A percentile compares a stretch with the other conserved stretches of the same genome.
These are phyloP conservation scores for Hirudo medicinalis DNA, from an alignment of 1,140 invertebrate species.

Conservation along the genomic window DNA sequence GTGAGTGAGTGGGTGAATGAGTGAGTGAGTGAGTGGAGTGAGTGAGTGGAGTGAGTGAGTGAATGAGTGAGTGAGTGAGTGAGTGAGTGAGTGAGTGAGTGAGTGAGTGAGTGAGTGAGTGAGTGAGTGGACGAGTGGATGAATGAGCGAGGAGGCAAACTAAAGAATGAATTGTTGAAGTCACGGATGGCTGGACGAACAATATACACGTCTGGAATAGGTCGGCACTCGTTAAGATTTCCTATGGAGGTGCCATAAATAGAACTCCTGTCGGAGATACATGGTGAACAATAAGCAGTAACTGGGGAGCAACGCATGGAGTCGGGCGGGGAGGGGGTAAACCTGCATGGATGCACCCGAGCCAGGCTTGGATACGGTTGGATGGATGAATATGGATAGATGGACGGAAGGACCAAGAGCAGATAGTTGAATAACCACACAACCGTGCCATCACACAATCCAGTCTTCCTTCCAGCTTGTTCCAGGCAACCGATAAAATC, in stretches of 20 bases:
- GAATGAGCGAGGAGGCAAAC: neutral
- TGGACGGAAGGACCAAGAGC: neutral
- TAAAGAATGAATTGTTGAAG: neutral
- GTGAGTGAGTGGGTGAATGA: neutral
- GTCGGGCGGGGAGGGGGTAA: too few species aligned
- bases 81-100: constrained; percentile 9
- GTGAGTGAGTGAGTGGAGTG: constrained; percentile 10
- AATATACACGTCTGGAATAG: too few species aligned
- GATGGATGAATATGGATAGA: too few species aligned
- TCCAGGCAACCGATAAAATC: neutral
- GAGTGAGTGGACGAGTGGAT: neutral
- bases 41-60: neutral
- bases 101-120: neutral
- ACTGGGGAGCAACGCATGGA: too few species aligned
- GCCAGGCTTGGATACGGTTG: too few species aligned
- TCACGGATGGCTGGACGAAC: too few species aligned
- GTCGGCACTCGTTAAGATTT: neutral
- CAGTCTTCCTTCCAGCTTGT: neutral
- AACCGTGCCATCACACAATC: too few species aligned
- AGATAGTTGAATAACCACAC: too few species aligned
- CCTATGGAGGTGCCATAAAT: neutral
- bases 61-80: constrained; percentile 3
- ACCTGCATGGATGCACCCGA: too few species aligned
- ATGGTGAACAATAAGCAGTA: too few species aligned
- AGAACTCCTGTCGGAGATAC: neutral